These are phyloP conservation scores for Asbolus verrucosus DNA, from an alignment of 1,140 invertebrate genomes.

Conservation along the genomic window DNA sequence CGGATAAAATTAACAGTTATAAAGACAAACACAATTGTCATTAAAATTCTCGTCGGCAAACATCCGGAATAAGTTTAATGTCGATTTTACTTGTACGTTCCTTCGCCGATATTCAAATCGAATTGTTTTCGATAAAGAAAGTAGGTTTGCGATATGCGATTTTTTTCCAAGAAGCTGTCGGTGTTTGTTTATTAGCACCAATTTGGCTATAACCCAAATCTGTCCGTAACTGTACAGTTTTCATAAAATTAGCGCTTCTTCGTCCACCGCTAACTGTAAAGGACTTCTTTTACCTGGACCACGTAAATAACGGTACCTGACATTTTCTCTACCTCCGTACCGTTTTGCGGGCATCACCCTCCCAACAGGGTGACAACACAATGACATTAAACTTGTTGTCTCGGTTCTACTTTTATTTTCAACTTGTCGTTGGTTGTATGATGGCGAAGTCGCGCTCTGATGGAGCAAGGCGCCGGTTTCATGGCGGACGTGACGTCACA, in stretches of 20 bases:
- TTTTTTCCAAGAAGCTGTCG: slow-evolving; percentile 9
- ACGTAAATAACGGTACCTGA: slow-evolving; percentile 5
- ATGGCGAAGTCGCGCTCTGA: slow-evolving; percentile 52
- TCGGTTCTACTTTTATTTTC: slow-evolving; percentile 55
- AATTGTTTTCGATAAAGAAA: slow-evolving; percentile 33
- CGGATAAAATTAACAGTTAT: slow-evolving; percentile 15
- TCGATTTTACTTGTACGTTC: slow-evolving; percentile 33
- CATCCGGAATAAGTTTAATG: slow-evolving; percentile 42
- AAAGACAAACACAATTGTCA: slow-evolving; percentile 24
- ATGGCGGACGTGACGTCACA: slow-evolving; percentile 51
- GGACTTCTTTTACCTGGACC: slow-evolving; percentile 10
- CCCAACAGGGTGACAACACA: not conserved
- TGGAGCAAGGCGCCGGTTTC: slow-evolving; percentile 56
- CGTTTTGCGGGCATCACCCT: not conserved
- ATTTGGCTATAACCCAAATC: slow-evolving; percentile 15
- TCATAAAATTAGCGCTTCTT: slow-evolving; percentile 1
- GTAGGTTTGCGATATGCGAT: slow-evolving; percentile 21
- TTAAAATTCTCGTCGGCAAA: slow-evolving; percentile 43
- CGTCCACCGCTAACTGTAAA: not conserved
- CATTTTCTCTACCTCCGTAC: not conserved
- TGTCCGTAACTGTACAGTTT: slow-evolving; percentile 2
- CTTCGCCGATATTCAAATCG: slow-evolving; percentile 22
- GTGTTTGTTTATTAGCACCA: slow-evolving; percentile 16
- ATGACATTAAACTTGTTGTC: not conserved
- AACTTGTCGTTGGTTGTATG: slow-evolving; percentile 39